phyloP scores from a whole-genome alignment of 1,140 invertebrate genomes.

The Halictus rubicundus region DNA sequence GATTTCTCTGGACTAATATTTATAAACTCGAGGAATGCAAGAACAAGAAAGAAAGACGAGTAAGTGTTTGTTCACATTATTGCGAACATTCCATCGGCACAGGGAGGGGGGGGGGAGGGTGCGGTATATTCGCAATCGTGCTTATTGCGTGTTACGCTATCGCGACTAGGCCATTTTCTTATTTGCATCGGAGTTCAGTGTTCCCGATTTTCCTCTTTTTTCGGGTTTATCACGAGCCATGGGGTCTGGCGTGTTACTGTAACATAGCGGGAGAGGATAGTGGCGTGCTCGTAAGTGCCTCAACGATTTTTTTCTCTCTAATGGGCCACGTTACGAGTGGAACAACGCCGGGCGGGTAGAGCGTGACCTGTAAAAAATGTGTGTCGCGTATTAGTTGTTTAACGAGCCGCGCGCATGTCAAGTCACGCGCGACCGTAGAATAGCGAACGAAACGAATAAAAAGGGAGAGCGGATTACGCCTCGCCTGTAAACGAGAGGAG shows the following conservation, averaged over 20 bases:
- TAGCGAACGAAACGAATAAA: neutral
- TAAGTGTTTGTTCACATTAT: neutral
- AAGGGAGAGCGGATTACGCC: neutral
- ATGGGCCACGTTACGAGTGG: conserved; percentile 7
- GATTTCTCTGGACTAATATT: too few relatives aligned
- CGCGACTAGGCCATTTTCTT: neutral
- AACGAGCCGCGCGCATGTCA: conserved; percentile 40
- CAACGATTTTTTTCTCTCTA: conserved; percentile 62
- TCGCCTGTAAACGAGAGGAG: neutral
- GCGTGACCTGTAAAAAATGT: conserved; percentile 48
- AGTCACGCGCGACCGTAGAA: conserved; percentile 8
- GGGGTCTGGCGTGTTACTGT: conserved; percentile 18
- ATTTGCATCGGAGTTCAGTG: neutral
- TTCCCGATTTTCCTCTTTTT: neutral
- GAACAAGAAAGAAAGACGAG: too few relatives aligned
- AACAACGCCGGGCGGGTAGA: neutral
- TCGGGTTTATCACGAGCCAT: conserved; percentile 41
- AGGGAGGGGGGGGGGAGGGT: too few relatives aligned
- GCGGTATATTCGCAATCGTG: conserved; percentile 15
- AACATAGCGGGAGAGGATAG: conserved; percentile 10
- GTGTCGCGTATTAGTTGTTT: conserved; percentile 51
- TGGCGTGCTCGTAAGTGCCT: conserved; percentile 68
- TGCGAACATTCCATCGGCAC: conserved; percentile 12
- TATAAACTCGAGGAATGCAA: too few relatives aligned
- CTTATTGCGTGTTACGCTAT: conserved; percentile 20